Evolutionary conservation across 2,797 vertebrate species (phyloP), one percentile per base, ranked within the genome.

Genomic region (Hemitrygon akajei): DNA sequence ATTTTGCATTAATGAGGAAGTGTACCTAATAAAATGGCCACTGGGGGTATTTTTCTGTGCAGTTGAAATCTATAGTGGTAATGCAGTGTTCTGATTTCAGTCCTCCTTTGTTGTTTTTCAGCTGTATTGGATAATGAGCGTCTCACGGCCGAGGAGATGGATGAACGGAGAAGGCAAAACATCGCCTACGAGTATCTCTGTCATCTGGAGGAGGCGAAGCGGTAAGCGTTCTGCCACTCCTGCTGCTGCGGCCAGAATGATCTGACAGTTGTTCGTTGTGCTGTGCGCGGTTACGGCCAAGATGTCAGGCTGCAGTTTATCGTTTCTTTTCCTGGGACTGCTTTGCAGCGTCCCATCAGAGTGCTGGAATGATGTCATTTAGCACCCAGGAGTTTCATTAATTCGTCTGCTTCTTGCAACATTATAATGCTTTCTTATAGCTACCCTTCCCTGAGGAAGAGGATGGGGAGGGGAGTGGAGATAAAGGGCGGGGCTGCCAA

Each of bases 71-170:
- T 47, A 47, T 47, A 47, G 47, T 47, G 4, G 47, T 73, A 47
- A 25, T 91, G 66, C 58, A 34, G 60, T 89, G 60, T 16, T 63
- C 60, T 56, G 9, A 84, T 7, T 63, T 63, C 14, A 73, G n/a
- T 91, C 11, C 10, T 34, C 7, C 34, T 27, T 75, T 94, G 63
- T 75, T 94, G 63, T 56, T 93, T 95, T 95, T 14, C 95, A 99
- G 99, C 98, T 63, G 99, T 99, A 93, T 96, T 99, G 97, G 99
- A 99, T 95, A 98, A 98, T n/a, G 98, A 99, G 96, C 97, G 98
- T n/a, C 98, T 99, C 95, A 99, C 99, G 0, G 99, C 99, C 0
- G 99, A 99, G 96, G 99, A 99, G 97, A 99, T 99, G 99, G 98
- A 99, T 73, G 99, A 99, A 95, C 96, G 97, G 94, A 96, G 99